phyloP scores from a whole-genome alignment of 2,113 vertebrate genomes.

The Carassius gibelio region DNA sequence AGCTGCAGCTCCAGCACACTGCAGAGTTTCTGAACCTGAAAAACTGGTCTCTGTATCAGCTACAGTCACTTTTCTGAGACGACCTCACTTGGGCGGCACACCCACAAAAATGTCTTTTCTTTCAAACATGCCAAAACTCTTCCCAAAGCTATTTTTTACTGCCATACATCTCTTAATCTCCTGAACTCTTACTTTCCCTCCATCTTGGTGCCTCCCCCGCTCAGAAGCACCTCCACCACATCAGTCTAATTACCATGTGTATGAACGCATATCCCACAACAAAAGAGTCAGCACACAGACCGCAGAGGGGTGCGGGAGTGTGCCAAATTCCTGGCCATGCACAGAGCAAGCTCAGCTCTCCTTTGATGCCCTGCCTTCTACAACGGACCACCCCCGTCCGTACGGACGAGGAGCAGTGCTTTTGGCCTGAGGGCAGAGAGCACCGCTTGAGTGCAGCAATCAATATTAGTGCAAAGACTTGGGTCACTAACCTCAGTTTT shows the following conservation, averaged over 20 bases:
- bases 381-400: conserved; percentile 31
- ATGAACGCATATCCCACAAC: conserved; percentile 60
- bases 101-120: too few species aligned
- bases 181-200: conserved; percentile 7
- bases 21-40: too few species aligned
- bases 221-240: conserved; percentile 47
- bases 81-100: too few species aligned
- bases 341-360: conserved; percentile 7
- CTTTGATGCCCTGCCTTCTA: conserved; percentile 52
- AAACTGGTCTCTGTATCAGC: too few species aligned
- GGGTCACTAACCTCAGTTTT: background rate
- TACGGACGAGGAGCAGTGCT: background rate
- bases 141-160: too few species aligned
- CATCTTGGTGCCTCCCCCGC: conserved; percentile 39
- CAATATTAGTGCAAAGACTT: conserved; percentile 2
- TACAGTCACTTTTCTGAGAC: too few species aligned
- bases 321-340: conserved; percentile 60
- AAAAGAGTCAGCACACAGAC: conserved; percentile 54
- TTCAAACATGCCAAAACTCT: too few species aligned
- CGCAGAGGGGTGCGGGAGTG: conserved; percentile 46
- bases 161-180: background rate
- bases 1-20: too few species aligned
- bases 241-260: conserved; percentile 69
- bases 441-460: background rate
- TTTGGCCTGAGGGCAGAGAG: conserved; percentile 7